A percentile compares a stretch with the other conserved stretches of the same genome.
Evolutionary conservation across 2,113 vertebrate species (phyloP).

Genomic region (Brachypodius melanocephalos): DNA sequence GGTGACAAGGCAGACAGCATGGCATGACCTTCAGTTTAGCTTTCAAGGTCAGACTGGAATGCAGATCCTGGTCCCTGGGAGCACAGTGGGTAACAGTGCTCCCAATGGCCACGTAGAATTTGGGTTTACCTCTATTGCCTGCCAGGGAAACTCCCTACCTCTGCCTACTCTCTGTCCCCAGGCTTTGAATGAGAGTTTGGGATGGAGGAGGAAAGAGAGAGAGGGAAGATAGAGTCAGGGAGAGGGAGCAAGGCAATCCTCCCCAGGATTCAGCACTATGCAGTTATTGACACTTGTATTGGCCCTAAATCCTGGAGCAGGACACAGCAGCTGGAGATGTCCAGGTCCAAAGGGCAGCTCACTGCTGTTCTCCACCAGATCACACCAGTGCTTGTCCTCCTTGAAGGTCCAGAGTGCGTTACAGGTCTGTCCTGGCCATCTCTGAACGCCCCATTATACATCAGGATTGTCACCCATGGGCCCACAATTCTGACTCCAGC

Average conservation of each 20-base stretch:
- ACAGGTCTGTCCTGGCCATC: not conserved
- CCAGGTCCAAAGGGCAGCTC: not conserved
- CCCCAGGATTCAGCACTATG: not conserved
- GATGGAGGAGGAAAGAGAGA: not conserved
- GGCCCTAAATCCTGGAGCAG: not conserved
- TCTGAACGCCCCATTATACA: not conserved
- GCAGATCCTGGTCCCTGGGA: not conserved
- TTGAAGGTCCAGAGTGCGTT: rapidly evolving
- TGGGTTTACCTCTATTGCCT: not conserved
- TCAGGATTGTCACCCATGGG: not conserved
- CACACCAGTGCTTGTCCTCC: not conserved
- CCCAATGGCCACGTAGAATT: rapidly evolving
- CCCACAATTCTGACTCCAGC: not conserved
- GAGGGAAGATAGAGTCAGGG: not conserved
- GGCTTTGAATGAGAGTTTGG: not conserved
- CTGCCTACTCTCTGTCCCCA: not conserved
- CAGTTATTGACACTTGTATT: not conserved
- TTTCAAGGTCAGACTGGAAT: not conserved
- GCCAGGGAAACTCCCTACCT: not conserved
- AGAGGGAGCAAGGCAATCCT: not conserved
- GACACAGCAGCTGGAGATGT: not conserved
- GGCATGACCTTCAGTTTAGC: not conserved
- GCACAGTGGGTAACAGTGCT: not conserved
- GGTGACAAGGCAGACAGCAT: not conserved
- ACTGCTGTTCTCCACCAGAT: not conserved